Base-by-base conservation (phyloP, 2,888 invertebrate species). In the Phalera bucephala region DNA sequence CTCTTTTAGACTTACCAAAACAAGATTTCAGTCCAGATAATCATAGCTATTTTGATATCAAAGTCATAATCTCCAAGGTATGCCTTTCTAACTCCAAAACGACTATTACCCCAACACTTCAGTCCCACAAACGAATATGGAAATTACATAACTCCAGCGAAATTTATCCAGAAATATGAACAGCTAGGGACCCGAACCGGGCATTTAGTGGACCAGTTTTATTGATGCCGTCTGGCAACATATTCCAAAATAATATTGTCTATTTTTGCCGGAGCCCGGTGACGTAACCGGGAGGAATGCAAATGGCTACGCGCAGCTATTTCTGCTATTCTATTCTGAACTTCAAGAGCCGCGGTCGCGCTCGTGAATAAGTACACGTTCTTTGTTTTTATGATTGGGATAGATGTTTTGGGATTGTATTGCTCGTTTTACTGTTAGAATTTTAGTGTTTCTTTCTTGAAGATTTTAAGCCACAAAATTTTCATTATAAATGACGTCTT, bases 171-270 rank as follows among this genome's bases (percentile, higher is more conserved):
- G 20, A 8, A 31, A 31, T 21, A 31, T 13, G 21, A 31, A 13
- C 21, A 13, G 12, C 31, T 19, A 19, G 22, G 22, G 31, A 31
- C 13, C 15, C 13, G 22, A 3, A 6, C 7, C 8, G 15, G 5
- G 13, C 45, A 58, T 56, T 56, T 54, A 41, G 47, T 64, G 61
- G 55, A 53, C 56, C 52, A 58, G 68, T 66, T 74, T 79, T 77
- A 78, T 80, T 75, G 75, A 74, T 67, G 60, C 53, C 58, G 78
- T 73, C 76, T 83, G 83, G 84, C 84, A 84, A 80, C 81, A 64
- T 56, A 64, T 68, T 75, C 74, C 66, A 78, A 85, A 85, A 86
- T 86, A 81, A 81, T 80, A 48, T 40, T 52, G 66, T 74, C 81
- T 86, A 86, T 87, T 86, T 85, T 75, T 55, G 75, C 59, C 50